Evolutionary conservation across 2,113 vertebrate species (phyloP), one percentile per base, ranked within the genome.

Genomic region (Donacobius atricapilla): DNA sequence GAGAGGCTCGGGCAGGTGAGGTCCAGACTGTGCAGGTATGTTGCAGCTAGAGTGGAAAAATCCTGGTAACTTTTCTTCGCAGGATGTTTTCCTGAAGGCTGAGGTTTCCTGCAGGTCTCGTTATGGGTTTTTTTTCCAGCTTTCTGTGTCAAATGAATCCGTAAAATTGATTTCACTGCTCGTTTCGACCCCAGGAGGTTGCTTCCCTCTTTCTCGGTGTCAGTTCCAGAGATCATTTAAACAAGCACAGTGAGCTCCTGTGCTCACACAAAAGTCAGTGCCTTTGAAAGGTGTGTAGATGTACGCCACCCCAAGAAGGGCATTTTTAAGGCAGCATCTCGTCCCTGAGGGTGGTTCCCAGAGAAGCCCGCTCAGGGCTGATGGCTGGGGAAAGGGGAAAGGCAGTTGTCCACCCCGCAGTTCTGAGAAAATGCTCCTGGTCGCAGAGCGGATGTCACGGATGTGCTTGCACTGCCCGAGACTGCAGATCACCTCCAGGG

Each of bases 341-440:
- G 1, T 64, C 33, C 8, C 25, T 24, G 25, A 7, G 6, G 33
- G 39, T 16, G 15, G 11, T 35, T 73, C 14, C 48, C 39, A 4
- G 42, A 21, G 31, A 77, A 83, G 25, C 20, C n/a, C 3, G 4
- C 14, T 60, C n/a, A 13, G 35, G 39, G 33, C 50, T 37, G 31
- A 13, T 0, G 12, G 44, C 31, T 6, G 9, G 25, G 23, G 13
- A 33, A 44, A 50, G 21, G 70, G 13, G 16, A 45, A 61, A 93
- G 44, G 11, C 2, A 0, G 2, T 27, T 37, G 23, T 18, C 21
- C 10, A 23, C 23, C 31, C 45, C 0, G 0, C 0, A 1, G 35
- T 15, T 60, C 5, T 0, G 4, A 54, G 80, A 21, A 23, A 40
- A 65, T 28, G 44, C 33, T 75, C 39, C 6, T 0, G 1, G 17